Conservation (phyloP, 2,888 invertebrate genomes). For the Stenolophus ochropezus region DNA sequence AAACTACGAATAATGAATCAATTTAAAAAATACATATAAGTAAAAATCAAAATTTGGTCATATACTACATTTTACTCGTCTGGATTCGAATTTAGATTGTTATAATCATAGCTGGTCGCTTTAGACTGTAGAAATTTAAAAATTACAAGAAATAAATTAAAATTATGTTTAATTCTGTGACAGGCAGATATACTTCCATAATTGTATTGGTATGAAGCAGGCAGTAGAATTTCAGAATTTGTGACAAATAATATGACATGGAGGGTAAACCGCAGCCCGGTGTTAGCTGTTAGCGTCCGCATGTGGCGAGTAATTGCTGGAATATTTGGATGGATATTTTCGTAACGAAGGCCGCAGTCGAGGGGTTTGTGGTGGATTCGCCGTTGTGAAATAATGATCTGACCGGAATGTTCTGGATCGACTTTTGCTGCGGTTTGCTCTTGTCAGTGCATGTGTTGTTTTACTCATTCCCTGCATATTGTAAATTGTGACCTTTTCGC, state of each 20-base stretch:
- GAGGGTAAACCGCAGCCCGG: neutral
- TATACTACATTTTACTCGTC: no score
- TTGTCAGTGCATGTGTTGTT: neutral
- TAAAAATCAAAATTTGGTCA: no score
- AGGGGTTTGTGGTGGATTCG: constrained; percentile 2
- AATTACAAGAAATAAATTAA: no score
- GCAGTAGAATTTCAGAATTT: constrained; percentile 28
- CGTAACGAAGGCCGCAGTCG: constrained; percentile 5
- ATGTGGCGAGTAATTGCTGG: constrained; percentile 27
- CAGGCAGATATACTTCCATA: no score
- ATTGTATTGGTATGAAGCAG: neutral
- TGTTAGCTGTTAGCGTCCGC: constrained; percentile 17
- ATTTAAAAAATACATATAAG: no score
- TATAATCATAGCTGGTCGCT: no score
- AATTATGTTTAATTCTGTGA: no score
- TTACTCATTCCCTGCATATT: neutral
- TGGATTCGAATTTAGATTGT: no score
- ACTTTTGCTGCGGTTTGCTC: constrained; percentile 18
- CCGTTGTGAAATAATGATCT: constrained; percentile 31
- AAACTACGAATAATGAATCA: no score
- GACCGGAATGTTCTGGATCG: neutral
- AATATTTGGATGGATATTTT: constrained; percentile 43
- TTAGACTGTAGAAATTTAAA: no score
- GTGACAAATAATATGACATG: constrained; percentile 35
- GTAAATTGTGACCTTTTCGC: no score